These are phyloP conservation scores for Bombylius major DNA, from an alignment of 2,888 invertebrate species.

Conservation along the genomic window DNA sequence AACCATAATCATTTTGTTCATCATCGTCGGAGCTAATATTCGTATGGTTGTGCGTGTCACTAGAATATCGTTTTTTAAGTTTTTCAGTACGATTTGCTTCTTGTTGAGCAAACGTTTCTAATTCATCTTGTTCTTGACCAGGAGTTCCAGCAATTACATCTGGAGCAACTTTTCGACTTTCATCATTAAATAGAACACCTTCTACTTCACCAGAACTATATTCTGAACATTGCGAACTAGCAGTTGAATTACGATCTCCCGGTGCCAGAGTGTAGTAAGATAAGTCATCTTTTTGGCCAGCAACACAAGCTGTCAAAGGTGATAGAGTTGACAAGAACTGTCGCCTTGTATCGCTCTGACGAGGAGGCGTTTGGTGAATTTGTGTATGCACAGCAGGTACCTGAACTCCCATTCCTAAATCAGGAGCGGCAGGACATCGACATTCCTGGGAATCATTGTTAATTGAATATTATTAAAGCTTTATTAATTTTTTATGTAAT, in stretches of 20 bases:
- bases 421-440: constrained; percentile 40
- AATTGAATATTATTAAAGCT: not conserved
- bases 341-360: constrained; percentile 51
- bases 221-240: constrained; percentile 49
- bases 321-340: constrained; percentile 70
- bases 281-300: constrained; percentile 45
- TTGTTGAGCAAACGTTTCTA: constrained; percentile 74
- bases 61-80: constrained; percentile 58
- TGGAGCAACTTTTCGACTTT: constrained; percentile 47
- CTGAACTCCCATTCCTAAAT: constrained; percentile 42
- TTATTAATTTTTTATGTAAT: not conserved
- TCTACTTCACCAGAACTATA: constrained; percentile 51
- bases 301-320: constrained; percentile 65
- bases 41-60: constrained; percentile 40
- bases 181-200: constrained; percentile 45
- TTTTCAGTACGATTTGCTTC: constrained; percentile 72
- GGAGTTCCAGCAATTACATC: constrained; percentile 58
- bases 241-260: constrained; percentile 46
- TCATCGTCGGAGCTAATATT: constrained; percentile 43
- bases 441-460: constrained; percentile 25
- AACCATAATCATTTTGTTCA: constrained; percentile 81
- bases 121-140: constrained; percentile 56
- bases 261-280: constrained; percentile 46
- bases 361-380: constrained; percentile 34
- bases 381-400: constrained; percentile 37